phyloP scores from a whole-genome alignment of 2,888 invertebrate species.

The Drosophila kuntzei region DNA sequence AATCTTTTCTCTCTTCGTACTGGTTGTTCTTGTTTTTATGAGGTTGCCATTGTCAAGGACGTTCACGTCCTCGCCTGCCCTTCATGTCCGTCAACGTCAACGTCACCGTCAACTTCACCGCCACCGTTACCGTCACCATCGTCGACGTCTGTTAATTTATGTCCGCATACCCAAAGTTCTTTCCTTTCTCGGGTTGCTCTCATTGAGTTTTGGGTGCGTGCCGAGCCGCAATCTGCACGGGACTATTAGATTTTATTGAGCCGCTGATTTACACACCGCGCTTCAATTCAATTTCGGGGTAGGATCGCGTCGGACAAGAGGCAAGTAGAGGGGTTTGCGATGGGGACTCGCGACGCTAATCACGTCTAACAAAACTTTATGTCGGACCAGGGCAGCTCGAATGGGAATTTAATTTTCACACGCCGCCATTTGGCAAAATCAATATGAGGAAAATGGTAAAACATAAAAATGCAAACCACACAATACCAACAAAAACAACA shows the following conservation, averaged over 20 bases:
- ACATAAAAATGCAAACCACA: constrained; percentile 16
- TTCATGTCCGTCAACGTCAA: constrained; percentile 9
- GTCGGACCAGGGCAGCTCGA: constrained; percentile 39
- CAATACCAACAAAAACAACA: constrained; percentile 20
- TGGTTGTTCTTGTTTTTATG: constrained; percentile 23
- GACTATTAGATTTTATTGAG: constrained; percentile 79
- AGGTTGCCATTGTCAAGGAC: constrained; percentile 70
- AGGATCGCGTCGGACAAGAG: constrained; percentile 1
- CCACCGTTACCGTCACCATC: constrained; percentile 18
- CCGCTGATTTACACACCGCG: constrained; percentile 78
- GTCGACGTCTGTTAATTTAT: constrained; percentile 66
- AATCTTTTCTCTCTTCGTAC: constrained; percentile 1
- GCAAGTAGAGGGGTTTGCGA: neutral
- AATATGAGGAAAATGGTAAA: constrained; percentile 45
- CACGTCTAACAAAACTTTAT: constrained; percentile 60
- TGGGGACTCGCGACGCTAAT: constrained; percentile 23
- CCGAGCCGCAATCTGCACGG: constrained; percentile 70
- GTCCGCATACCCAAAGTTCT: constrained; percentile 34
- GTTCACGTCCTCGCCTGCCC: constrained; percentile 29
- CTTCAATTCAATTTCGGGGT: constrained; percentile 74
- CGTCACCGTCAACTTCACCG: constrained; percentile 1
- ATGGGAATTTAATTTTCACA: constrained; percentile 78
- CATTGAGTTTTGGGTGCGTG: constrained; percentile 63
- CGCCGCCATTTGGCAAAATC: constrained; percentile 65
- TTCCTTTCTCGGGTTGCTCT: constrained; percentile 14